These are phyloP conservation scores for Eremophila alpestris DNA, from an alignment of 2,797 vertebrate genomes.

Conservation along the genomic window DNA sequence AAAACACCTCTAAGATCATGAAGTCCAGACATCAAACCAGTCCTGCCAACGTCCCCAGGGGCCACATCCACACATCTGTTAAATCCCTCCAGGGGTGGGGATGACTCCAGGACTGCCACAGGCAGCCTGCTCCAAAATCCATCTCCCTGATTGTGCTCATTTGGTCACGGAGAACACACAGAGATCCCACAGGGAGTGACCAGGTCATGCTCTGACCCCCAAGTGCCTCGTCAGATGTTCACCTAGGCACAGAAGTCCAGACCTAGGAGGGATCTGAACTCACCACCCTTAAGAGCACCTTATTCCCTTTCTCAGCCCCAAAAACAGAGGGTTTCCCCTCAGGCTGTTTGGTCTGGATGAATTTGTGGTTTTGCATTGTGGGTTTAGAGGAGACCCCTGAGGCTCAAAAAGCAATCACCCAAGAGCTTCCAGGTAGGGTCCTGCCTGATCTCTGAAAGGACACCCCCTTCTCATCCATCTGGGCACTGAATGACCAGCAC, in stretches of 20 bases:
- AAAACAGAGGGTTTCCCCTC: background rate
- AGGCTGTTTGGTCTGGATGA: background rate
- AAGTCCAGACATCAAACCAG: background rate
- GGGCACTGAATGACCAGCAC: background rate
- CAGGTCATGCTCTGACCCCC: background rate
- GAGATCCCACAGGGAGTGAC: background rate
- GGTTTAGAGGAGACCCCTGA: background rate
- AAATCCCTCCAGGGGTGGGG: background rate
- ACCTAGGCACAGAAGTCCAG: background rate
- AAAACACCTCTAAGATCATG: background rate
- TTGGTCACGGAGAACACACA: background rate
- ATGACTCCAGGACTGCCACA: background rate
- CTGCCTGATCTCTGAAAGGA: background rate
- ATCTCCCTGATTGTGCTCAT: rapidly evolving
- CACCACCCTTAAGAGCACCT: background rate
- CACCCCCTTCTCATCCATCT: background rate
- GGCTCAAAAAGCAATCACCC: background rate
- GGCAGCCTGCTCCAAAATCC: background rate
- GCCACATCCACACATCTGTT: background rate
- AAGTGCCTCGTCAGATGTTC: background rate
- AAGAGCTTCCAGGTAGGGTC: background rate
- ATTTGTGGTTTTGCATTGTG: background rate
- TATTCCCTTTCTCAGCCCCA: background rate
- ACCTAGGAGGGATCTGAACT: background rate
- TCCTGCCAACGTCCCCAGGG: background rate